Evolutionary conservation across 2,113 vertebrate species (phyloP).

Genomic region (Pachycephala philippinensis): DNA sequence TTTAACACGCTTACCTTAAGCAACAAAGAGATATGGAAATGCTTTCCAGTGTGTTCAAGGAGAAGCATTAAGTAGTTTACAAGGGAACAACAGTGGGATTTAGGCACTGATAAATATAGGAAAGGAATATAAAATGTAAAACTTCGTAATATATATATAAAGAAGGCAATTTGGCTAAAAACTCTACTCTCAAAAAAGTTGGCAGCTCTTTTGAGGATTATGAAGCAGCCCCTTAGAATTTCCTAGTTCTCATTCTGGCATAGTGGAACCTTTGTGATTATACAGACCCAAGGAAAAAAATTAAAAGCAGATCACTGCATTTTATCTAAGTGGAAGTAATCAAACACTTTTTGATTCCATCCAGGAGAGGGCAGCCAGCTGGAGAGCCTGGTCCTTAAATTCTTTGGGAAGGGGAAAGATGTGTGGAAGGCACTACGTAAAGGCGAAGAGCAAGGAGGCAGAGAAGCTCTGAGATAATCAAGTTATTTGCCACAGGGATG

Average conservation of each 20-base stretch:
- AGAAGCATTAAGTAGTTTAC: neutral
- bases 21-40: neutral
- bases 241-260: neutral
- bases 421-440: neutral
- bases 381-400: neutral
- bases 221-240: neutral
- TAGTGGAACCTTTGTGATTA: neutral
- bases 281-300: neutral
- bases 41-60: neutral
- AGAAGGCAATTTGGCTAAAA: neutral
- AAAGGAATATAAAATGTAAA: neutral
- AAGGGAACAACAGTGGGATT: neutral
- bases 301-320: neutral
- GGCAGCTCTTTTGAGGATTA: neutral
- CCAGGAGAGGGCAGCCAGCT: slow-evolving; percentile 56
- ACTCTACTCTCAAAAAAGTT: neutral
- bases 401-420: neutral
- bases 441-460: neutral
- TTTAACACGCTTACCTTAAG: neutral
- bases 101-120: neutral
- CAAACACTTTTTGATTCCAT: slow-evolving; percentile 27
- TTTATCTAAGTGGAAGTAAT: neutral
- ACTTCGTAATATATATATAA: neutral
- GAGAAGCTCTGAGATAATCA: neutral
- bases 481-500: neutral